Conservation (phyloP, 2,113 vertebrate genomes). For the Laterallus jamaicensis region DNA sequence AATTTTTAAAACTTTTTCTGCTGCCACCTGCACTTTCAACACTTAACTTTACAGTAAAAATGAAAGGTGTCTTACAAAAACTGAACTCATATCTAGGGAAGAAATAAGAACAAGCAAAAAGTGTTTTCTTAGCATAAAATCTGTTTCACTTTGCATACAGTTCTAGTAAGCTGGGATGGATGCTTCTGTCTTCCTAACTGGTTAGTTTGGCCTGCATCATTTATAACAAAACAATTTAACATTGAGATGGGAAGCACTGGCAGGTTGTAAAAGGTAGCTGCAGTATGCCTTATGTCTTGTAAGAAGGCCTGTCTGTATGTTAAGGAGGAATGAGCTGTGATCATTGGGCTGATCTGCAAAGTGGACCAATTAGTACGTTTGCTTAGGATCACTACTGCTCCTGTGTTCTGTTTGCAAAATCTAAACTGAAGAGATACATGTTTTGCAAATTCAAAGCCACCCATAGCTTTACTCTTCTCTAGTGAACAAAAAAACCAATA, state of each 20-base stretch:
- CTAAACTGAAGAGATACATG: neutral
- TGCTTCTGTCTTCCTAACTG: neutral
- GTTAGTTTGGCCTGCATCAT: neutral
- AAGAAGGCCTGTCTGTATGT: neutral
- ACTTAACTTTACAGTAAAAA: neutral
- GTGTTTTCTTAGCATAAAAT: neutral
- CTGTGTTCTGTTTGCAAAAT: neutral
- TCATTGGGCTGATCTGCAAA: neutral
- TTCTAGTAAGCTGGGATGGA: neutral
- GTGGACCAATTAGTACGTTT: neutral
- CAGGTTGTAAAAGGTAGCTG: neutral
- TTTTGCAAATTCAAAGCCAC: neutral
- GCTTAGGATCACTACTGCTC: neutral
- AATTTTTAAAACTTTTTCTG: neutral
- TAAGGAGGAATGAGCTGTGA: neutral
- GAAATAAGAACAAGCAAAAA: neutral
- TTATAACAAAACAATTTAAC: neutral
- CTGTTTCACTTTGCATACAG: neutral
- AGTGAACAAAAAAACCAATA: slow-evolving; percentile 4
- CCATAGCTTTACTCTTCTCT: neutral
- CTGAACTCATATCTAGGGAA: neutral
- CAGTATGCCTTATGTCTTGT: neutral
- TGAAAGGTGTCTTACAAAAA: neutral
- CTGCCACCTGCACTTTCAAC: neutral
- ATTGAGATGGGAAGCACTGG: neutral